phyloP scores from a whole-genome alignment of 2,888 invertebrate species.

The Eucera pruinosa region DNA sequence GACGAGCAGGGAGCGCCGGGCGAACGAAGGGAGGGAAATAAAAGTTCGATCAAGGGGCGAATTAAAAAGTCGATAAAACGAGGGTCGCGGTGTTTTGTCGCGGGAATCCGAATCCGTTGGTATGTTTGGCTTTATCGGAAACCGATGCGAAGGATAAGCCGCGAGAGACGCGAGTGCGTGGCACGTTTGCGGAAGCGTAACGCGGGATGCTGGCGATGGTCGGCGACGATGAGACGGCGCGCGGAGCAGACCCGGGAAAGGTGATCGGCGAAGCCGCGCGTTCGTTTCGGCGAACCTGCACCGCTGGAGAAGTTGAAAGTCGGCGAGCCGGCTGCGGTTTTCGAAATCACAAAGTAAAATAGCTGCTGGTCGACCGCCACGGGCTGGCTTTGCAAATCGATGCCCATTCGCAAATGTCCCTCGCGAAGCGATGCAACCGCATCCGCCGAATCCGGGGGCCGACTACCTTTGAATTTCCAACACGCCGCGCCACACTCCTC shows the following conservation, averaged over 20 bases:
- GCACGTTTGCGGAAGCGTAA: constrained; percentile 1
- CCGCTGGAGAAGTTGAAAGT: constrained; percentile 30
- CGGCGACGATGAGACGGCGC: no score
- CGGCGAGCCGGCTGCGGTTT: constrained; percentile 48
- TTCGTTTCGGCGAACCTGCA: constrained; percentile 2
- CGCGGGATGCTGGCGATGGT: no score
- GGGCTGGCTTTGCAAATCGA: constrained; percentile 62
- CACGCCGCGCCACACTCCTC: constrained; percentile 44
- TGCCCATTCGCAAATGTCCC: constrained; percentile 55
- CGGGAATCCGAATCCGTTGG: constrained; percentile 18
- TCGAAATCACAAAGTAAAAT: constrained; percentile 66
- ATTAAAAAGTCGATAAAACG: background rate
- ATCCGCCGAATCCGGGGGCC: constrained; percentile 28
- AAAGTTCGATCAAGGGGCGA: constrained; percentile 5
- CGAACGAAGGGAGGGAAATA: no score
- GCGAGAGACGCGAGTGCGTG: background rate
- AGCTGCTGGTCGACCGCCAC: constrained; percentile 25
- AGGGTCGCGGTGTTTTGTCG: background rate
- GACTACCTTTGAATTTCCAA: constrained; percentile 60
- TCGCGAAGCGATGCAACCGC: constrained; percentile 61
- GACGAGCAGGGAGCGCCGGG: no score
- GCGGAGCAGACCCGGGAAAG: background rate
- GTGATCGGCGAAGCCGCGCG: constrained; percentile 23
- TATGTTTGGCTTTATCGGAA: background rate
- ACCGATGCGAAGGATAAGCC: background rate